Evolutionary conservation across 2,888 invertebrate species (phyloP).

Genomic region (Trimorus sp.): DNA sequence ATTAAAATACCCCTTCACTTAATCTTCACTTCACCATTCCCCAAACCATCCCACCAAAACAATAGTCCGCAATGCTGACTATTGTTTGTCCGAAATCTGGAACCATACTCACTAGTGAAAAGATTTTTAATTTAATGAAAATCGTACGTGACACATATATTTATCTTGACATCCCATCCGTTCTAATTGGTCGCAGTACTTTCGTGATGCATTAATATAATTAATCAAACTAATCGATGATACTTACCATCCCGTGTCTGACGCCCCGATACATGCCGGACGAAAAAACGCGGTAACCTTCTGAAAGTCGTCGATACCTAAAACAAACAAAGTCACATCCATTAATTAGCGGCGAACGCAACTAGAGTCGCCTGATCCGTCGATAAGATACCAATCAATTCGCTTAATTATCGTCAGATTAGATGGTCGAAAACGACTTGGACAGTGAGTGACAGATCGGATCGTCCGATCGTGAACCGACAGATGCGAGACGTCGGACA

Average conservation of each 20-base stretch:
- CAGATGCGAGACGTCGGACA: constrained; percentile 48
- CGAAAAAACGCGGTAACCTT: constrained; percentile 2
- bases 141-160: constrained; percentile 17
- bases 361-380: constrained; percentile 6
- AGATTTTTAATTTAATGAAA: constrained; percentile 50
- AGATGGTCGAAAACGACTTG: no score
- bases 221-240: constrained; percentile 53
- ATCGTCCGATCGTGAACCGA: constrained; percentile 1
- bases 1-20: no score
- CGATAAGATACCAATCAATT: constrained; percentile 12
- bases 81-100: no score
- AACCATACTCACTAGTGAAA: not conserved
- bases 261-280: not conserved
- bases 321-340: constrained; percentile 18
- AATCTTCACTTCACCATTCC: no score
- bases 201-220: constrained; percentile 57
- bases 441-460: constrained; percentile 6
- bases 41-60: no score
- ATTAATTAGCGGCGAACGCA: constrained; percentile 12
- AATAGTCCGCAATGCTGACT: no score
- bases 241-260: constrained; percentile 21
- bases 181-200: constrained; percentile 29
- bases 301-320: not conserved
- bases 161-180: constrained; percentile 36
- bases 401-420: not conserved